Evolutionary conservation across 2,888 invertebrate species (phyloP), one percentile per base, ranked within the genome.

Genomic region (Rhagonycha lutea): DNA sequence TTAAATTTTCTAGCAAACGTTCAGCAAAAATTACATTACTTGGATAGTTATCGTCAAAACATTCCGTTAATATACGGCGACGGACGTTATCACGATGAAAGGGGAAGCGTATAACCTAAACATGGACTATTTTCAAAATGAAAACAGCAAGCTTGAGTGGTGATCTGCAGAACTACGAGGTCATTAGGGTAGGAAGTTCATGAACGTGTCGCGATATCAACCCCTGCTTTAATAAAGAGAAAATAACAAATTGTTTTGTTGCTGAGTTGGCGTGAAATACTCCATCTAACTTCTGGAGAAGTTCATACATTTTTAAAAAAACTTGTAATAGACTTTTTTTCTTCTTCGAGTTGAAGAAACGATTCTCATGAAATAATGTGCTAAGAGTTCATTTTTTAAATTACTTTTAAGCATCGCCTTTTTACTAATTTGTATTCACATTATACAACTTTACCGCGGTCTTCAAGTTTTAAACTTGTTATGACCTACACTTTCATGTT

Each of bases 181-280:
- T 81, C 81, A 79, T 81, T 80, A 81, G 81, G 80, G 80, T 65
- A 79, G 78, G 70, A 73, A 77, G 79, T 79, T 79, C 78, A 77
- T 76, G 78, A 80, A 77, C 79, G 75, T 77, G 77, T 79, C 81
- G 77, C 78, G 71, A 81, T 79, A 81, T 81, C 82, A 82, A 83
- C 75, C 79, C 73, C 75, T 67, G 77, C 81, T 80, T 82, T 84
- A 83, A 83, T 83, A 83, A 83, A 81, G 79, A 79, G 80, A 81
- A 82, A 80, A 82, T 83, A 82, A 82, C 82, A 83, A 83, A 84
- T 82, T 82, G 83, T 80, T 79, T 72, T 76, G 81, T 79, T 79
- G 80, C 77, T 78, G 81, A 80, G 72, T 78, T 75, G 70, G 74
- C 72, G 73, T 78, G 77, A 69, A 69, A 73, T 73, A 69, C 47